Conservation (phyloP, 1,140 invertebrate species). For the Drosophila erecta region DNA sequence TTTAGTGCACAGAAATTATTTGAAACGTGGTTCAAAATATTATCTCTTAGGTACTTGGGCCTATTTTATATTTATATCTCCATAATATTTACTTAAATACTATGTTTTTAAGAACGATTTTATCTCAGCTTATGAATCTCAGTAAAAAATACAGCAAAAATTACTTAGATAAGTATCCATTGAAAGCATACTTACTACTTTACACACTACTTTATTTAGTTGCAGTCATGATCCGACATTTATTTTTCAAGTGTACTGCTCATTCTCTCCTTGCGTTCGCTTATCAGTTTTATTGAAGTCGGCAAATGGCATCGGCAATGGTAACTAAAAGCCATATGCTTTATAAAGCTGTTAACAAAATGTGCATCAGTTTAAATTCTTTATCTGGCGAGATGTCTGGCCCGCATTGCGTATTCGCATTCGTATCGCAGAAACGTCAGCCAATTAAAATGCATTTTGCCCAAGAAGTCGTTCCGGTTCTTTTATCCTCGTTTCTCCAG, state of each 20-base stretch:
- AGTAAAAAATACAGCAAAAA: too few relatives aligned
- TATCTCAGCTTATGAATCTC: too few relatives aligned
- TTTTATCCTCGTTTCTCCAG: constrained; percentile 7
- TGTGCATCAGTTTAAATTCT: constrained; percentile 83
- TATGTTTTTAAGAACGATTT: too few relatives aligned
- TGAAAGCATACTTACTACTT: too few relatives aligned
- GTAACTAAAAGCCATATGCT: constrained; percentile 78
- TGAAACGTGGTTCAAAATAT: neutral
- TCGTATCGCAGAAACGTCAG: constrained; percentile 63
- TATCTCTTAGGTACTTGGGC: too few relatives aligned
- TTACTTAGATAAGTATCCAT: too few relatives aligned
- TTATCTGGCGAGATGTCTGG: constrained; percentile 78
- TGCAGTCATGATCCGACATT: too few relatives aligned
- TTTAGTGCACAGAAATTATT: constrained; percentile 12
- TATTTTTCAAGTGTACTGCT: constrained; percentile 5
- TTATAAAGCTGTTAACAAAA: constrained; percentile 84
- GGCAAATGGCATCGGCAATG: constrained; percentile 65
- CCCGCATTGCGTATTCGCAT: constrained; percentile 72
- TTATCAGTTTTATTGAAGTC: constrained; percentile 83
- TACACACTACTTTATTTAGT: too few relatives aligned
- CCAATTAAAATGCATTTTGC: constrained; percentile 83
- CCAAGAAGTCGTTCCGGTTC: constrained; percentile 53
- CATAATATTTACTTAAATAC: too few relatives aligned
- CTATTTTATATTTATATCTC: too few relatives aligned
- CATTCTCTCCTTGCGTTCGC: constrained; percentile 42